phyloP scores from a whole-genome alignment of 2,113 vertebrate species.

The Arvicanthis niloticus region DNA sequence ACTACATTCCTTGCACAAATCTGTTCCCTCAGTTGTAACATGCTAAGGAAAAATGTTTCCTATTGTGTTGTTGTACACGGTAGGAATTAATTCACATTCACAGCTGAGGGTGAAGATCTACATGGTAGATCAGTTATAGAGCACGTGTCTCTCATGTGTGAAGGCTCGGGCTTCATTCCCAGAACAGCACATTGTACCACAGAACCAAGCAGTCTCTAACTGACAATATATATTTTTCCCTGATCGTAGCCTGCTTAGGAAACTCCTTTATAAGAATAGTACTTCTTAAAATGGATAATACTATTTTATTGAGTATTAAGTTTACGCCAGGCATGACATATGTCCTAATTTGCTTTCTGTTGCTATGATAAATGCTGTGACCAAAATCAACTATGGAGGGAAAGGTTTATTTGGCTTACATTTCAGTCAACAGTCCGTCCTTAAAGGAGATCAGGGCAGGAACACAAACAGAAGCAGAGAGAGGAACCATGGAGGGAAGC shows the following conservation, averaged over 20 bases:
- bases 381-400: not conserved
- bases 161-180: not conserved
- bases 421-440: not conserved
- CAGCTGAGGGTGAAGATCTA: not conserved
- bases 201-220: not conserved
- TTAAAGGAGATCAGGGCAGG: not conserved
- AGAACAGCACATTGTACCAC: not conserved
- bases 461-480: not conserved
- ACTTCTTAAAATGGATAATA: not conserved
- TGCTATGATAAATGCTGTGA: not conserved
- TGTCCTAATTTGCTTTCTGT: not conserved
- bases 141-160: not conserved
- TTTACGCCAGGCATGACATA: not conserved
- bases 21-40: not conserved
- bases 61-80: not conserved
- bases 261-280: slow-evolving; percentile 15
- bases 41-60: not conserved
- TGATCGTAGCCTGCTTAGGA: not conserved
- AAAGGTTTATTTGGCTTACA: not conserved
- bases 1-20: not conserved
- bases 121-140: no score
- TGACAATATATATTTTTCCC: not conserved
- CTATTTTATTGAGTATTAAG: not conserved
- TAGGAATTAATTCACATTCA: not conserved
- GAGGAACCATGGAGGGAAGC: no score